Evolutionary conservation across 1,140 invertebrate genomes (phyloP).

Genomic region (Cotesia vestalis): DNA sequence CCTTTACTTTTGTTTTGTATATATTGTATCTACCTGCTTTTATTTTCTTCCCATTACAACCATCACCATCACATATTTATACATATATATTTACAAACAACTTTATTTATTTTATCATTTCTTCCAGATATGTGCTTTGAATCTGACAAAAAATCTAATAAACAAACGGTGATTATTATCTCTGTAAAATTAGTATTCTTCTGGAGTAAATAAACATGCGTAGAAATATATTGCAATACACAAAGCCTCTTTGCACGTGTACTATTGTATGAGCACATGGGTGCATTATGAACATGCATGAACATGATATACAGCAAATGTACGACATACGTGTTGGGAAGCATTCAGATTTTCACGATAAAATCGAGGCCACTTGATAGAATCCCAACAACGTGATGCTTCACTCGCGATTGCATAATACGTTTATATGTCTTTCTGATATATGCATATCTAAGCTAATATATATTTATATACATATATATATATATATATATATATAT

Average conservation of each 20-base stretch:
- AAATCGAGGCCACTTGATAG: constrained; percentile 25
- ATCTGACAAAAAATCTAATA: too few relatives aligned
- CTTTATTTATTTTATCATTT: too few relatives aligned
- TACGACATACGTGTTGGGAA: neutral
- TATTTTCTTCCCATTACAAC: too few relatives aligned
- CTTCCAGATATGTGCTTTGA: too few relatives aligned
- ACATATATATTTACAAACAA: too few relatives aligned
- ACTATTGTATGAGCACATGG: too few relatives aligned
- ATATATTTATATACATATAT: neutral
- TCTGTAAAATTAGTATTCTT: constrained; percentile 17
- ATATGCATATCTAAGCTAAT: neutral
- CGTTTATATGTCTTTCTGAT: neutral
- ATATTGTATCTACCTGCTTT: too few relatives aligned
- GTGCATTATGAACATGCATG: too few relatives aligned
- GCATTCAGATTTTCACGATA: constrained; percentile 24
- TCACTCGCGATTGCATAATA: constrained; percentile 3
- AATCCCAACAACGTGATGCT: constrained; percentile 12
- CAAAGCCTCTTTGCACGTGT: neutral
- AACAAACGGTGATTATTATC: neutral
- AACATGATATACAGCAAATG: too few relatives aligned
- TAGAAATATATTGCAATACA: neutral
- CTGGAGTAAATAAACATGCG: constrained; percentile 13
- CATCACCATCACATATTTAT: too few relatives aligned
- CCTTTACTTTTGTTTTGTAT: too few relatives aligned
- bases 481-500: neutral